Conservation (phyloP, 2,888 invertebrate genomes). For the Caenorhabditis panamensis region DNA sequence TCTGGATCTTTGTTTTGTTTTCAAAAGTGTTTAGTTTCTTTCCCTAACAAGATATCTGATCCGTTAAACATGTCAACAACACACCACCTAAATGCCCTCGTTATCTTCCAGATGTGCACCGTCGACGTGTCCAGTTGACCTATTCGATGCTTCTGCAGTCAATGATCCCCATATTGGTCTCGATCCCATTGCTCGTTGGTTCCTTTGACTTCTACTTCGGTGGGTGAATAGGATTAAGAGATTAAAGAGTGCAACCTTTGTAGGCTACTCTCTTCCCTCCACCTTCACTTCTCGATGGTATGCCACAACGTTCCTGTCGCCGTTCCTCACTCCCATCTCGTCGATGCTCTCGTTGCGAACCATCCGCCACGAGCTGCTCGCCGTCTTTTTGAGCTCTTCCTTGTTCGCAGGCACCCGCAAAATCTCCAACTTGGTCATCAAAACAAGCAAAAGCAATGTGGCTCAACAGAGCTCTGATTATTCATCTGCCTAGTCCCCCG, state of each 20-base stretch:
- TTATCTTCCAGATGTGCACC: conserved; percentile 44
- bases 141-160: conserved; percentile 61
- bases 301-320: conserved; percentile 46
- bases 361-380: conserved; percentile 51
- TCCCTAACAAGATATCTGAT: background rate
- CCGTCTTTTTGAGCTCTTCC: conserved; percentile 28
- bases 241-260: background rate
- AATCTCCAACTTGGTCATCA: conserved; percentile 44
- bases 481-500: conserved; percentile 47
- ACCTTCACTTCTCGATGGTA: conserved; percentile 57
- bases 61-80: background rate
- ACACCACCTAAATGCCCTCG: background rate
- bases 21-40: conserved; percentile 1
- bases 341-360: conserved; percentile 57
- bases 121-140: conserved; percentile 53
- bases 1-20: background rate
- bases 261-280: conserved; percentile 50
- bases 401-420: conserved; percentile 34
- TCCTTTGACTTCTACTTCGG: conserved; percentile 61
- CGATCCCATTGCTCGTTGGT: conserved; percentile 57
- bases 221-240: conserved; percentile 11
- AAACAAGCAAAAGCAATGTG: conserved; percentile 47
- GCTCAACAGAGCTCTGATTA: conserved; percentile 57
- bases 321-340: conserved; percentile 55
- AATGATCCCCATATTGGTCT: conserved; percentile 58